phyloP scores from a whole-genome alignment of 2,888 invertebrate species.

The Volucella zonaria region DNA sequence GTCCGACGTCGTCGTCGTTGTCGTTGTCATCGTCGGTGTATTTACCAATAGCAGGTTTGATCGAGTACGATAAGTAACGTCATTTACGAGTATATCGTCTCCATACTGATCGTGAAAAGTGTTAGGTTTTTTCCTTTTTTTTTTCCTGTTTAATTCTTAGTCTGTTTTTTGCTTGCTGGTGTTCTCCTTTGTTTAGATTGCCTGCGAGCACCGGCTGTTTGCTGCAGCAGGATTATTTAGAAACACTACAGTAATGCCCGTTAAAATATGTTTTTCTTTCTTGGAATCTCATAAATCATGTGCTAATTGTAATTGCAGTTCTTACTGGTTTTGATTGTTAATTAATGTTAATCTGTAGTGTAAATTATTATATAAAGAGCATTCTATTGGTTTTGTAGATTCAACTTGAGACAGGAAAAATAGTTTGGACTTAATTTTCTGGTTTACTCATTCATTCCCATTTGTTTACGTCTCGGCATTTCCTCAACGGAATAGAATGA shows the following conservation, averaged over 20 bases:
- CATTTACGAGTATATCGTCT: conserved; percentile 61
- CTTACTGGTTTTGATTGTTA: conserved; percentile 14
- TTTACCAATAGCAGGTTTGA: conserved; percentile 68
- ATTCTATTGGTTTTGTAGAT: too few species aligned
- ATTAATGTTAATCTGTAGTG: not conserved
- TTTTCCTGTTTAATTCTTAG: conserved; percentile 20
- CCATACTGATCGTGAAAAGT: conserved; percentile 52
- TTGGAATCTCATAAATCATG: not conserved
- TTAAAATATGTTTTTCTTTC: conserved; percentile 19
- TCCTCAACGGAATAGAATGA: too few species aligned
- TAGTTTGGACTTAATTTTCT: too few species aligned
- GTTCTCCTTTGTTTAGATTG: conserved; percentile 16
- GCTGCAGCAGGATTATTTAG: conserved; percentile 36
- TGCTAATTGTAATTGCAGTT: not conserved
- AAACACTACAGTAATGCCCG: conserved; percentile 21
- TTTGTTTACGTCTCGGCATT: too few species aligned
- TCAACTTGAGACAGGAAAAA: too few species aligned
- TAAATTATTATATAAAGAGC: too few species aligned
- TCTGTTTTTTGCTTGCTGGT: conserved; percentile 3
- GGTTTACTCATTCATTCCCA: too few species aligned
- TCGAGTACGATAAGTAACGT: conserved; percentile 68
- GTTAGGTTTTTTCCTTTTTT: conserved; percentile 24
- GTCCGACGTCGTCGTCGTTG: conserved; percentile 25
- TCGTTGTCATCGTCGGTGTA: conserved; percentile 28
- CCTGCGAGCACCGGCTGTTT: conserved; percentile 37